Evolutionary conservation across 1,140 invertebrate genomes (phyloP), one percentile per base, ranked within the genome.

Genomic region (Papilio xuthus): DNA sequence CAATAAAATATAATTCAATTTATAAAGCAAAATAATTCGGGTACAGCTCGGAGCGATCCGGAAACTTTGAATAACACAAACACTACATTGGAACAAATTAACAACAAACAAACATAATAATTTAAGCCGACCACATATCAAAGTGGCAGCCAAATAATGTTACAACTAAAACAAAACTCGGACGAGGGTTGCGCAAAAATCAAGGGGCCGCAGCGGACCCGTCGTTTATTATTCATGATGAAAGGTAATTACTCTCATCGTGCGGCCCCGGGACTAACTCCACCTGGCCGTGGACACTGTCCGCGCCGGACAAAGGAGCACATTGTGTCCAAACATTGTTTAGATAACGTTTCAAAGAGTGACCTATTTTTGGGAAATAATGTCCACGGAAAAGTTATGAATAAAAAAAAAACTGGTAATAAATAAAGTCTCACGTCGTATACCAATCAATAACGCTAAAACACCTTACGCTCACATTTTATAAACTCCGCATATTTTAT

Each of bases 401-500:
- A n/a, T 1, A 6, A n/a, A n/a, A 50, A 47, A 63, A 28, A 63
- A 13, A 26, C 56, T 60, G 56, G 3, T 63, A 26, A 12, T 26
- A 26, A 63, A 63, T 28, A 23, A 63, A 63, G 10, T 63, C 12
- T 67, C 13, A 9, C 56, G 60, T 28, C 60, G 26, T 28, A 28
- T 50, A 72, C 26, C 41, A 44, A 44, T 72, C 71, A 67, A 67
- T 28, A 20, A 8, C 7, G 6, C 18, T 69, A 10, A 44, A 78
- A 60, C 71, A 53, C 20, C 70, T 79, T 75, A 79, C 47, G 44
- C 26, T 79, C 41, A 73, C 81, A 82, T 81, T 78, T 80, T 85
- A 86, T 83, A 82, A 79, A 7, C 23, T 79, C 78, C 78, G 75
- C 82, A 77, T 82, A 84, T 72, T 71, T 53, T 76, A 41, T 20